Evolutionary conservation across 2,113 vertebrate species (phyloP).

Genomic region (Hyperopisus bebe): DNA sequence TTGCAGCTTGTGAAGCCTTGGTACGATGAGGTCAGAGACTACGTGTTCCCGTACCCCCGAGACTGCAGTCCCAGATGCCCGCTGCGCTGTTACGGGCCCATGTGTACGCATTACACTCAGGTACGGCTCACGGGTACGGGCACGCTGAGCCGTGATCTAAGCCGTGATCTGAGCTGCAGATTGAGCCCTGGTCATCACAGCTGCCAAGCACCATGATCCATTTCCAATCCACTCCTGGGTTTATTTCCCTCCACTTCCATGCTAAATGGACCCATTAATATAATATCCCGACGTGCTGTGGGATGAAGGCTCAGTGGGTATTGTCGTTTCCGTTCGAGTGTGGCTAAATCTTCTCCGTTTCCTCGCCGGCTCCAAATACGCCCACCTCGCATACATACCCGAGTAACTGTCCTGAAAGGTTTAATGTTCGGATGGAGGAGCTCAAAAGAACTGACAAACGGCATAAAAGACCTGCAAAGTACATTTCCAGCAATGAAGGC

Average conservation of each 20-base stretch:
- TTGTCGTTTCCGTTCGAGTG: not conserved
- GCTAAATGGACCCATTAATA: not conserved
- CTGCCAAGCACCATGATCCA: not conserved
- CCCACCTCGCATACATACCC: not conserved
- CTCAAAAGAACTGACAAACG: not conserved
- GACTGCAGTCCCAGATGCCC: slow-evolving; percentile 79
- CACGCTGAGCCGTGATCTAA: too few relatives aligned
- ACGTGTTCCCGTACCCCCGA: slow-evolving; percentile 78
- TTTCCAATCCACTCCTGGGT: not conserved
- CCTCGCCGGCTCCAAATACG: not conserved
- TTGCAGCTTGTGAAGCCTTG: slow-evolving; percentile 81
- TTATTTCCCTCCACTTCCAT: not conserved
- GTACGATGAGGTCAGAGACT: slow-evolving; percentile 86
- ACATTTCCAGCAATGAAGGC: not conserved
- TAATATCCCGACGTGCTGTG: not conserved
- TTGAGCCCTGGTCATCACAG: not conserved
- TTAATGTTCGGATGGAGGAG: not conserved
- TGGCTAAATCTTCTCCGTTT: not conserved
- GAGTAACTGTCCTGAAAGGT: not conserved
- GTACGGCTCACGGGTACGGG: slow-evolving; percentile 34
- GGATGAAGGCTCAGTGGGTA: not conserved
- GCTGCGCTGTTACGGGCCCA: slow-evolving; percentile 76
- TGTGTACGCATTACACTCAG: slow-evolving; percentile 92
- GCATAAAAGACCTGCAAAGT: not conserved
- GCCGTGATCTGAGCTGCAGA: not conserved